Percentiles rank a stretch among this genome's conserved stretches.
phyloP scores from a whole-genome alignment of 2,888 invertebrate species.

The Trichacis sp. region DNA sequence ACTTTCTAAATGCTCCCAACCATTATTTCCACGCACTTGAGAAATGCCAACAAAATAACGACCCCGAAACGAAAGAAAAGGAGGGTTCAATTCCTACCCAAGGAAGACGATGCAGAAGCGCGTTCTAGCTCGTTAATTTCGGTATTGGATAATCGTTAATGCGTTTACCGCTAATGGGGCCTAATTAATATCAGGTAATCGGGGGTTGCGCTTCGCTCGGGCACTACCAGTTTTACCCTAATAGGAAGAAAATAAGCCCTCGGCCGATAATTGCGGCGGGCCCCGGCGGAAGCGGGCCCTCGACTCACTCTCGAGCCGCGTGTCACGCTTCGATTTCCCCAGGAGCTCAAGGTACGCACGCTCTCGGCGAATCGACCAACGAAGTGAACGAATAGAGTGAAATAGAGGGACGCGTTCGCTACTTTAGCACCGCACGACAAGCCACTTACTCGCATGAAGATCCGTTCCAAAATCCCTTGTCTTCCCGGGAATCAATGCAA shows the following conservation, averaged over 20 bases:
- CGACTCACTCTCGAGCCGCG: slow-evolving; percentile 59
- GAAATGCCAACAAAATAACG: too few relatives aligned
- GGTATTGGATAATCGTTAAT: slow-evolving; percentile 59
- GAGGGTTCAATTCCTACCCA: background rate
- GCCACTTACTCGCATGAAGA: slow-evolving; percentile 39
- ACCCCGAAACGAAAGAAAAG: background rate
- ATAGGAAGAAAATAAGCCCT: slow-evolving; percentile 68
- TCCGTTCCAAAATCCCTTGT: too few relatives aligned
- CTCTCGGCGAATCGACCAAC: too few relatives aligned
- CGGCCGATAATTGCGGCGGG: slow-evolving; percentile 55
- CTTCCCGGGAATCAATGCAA: too few relatives aligned
- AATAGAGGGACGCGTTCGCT: slow-evolving; percentile 26
- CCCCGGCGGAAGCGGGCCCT: slow-evolving; percentile 64
- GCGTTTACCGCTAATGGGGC: slow-evolving; percentile 61
- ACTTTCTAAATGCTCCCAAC: too few relatives aligned
- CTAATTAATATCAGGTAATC: slow-evolving; percentile 68
- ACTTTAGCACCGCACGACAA: slow-evolving; percentile 5
- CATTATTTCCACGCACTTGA: too few relatives aligned
- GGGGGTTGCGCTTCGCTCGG: slow-evolving; percentile 39
- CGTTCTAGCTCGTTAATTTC: slow-evolving; percentile 22
- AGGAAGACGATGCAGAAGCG: background rate
- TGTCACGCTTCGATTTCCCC: slow-evolving; percentile 59
- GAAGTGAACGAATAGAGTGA: too few relatives aligned
- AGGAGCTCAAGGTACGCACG: slow-evolving; percentile 25
- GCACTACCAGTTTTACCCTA: slow-evolving; percentile 65